Evolutionary conservation across 1,140 invertebrate species (phyloP).

Genomic region (Zaprionus davidi): DNA sequence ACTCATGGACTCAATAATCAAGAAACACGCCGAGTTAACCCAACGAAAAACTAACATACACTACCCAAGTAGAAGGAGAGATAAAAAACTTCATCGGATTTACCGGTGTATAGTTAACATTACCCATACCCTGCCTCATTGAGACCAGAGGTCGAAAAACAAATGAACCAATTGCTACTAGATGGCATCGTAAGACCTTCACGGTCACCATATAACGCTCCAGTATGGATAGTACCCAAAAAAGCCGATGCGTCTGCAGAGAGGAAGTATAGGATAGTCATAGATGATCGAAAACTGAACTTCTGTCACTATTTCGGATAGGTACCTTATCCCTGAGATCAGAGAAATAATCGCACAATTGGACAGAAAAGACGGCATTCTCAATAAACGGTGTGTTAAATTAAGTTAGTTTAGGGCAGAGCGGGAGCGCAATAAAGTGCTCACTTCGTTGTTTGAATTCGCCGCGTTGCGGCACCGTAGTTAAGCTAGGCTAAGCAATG

Average conservation of each 20-base stretch:
- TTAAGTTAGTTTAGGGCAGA: no score
- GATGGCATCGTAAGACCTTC: background rate
- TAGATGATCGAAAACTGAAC: conserved; percentile 79
- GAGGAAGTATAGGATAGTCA: background rate
- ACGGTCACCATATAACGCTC: background rate
- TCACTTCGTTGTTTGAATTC: no score
- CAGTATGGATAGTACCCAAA: conserved; percentile 4
- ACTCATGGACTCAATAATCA: background rate
- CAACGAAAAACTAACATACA: background rate
- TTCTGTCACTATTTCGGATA: conserved; percentile 77
- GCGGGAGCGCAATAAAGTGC: no score
- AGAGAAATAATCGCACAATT: conserved; percentile 83
- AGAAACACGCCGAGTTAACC: background rate
- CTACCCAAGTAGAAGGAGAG: background rate
- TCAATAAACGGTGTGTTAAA: conserved; percentile 62
- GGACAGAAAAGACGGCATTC: conserved; percentile 73
- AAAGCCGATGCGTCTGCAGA: conserved; percentile 9
- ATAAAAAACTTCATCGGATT: conserved; percentile 2
- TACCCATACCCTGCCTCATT: background rate
- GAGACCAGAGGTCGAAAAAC: background rate
- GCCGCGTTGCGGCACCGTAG: no score
- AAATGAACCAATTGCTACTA: background rate
- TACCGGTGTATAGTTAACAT: background rate
- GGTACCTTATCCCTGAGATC: conserved; percentile 85
- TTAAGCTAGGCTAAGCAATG: no score